Evolutionary conservation across 2,888 invertebrate genomes (phyloP), one percentile per base, ranked within the genome.

Genomic region (Teinopalpus imperialis): DNA sequence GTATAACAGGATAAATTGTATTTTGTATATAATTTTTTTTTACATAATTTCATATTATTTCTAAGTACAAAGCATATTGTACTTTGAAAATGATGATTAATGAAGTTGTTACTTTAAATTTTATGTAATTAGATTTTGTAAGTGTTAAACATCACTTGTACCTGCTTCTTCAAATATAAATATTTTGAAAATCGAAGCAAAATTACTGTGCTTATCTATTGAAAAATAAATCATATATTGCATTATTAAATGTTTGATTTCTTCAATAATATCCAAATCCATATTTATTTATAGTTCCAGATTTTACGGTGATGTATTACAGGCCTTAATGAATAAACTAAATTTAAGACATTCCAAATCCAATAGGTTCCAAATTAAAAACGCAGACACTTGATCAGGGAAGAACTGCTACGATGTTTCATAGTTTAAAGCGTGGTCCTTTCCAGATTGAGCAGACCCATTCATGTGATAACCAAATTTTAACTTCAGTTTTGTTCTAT

Each of bases 141-240:
- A 78, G 75, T 82, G 81, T 86, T 81, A 73, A 77, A 77, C 80
- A 83, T 86, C 80, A 87, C 82, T 81, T 80, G 87, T 88, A 87
- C 87, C 87, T 88, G 87, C 86, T 87, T 83, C 71, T 67, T 77
- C 71, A 74, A n/a, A 68, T 74, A 81, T 76, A 69, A 76, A 83
- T 86, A 83, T 82, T 82, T 82, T 81, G 76, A 76, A 81, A 80
- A 75, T 82, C 88, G 87, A 88, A 88, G 88, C 88, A 88, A 87
- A 88, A 81, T 88, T 81, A 87, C 78, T 85, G 86, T 81, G 88
- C 88, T 87, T 88, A 82, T 75, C 69, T 80, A 83, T 82, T 78
- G 73, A 81, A 79, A 69, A 86, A 83, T 86, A 87, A 87, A 87
- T 80, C 78, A 82, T 81, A 79, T 85, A 85, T 83, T 82, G 77